Conservation (phyloP, 2,113 vertebrate species). For the Chionomys nivalis region DNA sequence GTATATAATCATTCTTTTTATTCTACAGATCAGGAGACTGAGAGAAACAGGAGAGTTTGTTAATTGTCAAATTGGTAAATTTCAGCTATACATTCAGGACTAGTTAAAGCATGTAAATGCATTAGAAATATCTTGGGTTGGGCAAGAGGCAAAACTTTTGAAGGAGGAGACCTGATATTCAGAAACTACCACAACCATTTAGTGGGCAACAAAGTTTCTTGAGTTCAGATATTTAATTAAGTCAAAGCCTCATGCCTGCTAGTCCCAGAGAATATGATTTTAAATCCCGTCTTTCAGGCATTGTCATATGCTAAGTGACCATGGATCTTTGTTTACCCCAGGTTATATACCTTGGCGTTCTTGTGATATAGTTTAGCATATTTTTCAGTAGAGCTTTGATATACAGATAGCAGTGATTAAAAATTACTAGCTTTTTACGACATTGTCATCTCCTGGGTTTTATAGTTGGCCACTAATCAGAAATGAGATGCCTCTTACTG, state of each 20-base stretch:
- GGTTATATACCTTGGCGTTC: too few relatives aligned
- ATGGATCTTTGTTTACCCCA: rapidly evolving
- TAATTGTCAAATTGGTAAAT: not conserved
- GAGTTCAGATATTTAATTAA: too few relatives aligned
- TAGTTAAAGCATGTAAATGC: not conserved
- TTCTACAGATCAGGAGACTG: not conserved
- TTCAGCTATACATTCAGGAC: not conserved
- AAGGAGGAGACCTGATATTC: too few relatives aligned
- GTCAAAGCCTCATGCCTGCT: not conserved
- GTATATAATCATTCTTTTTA: not conserved
- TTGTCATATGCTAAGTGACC: not conserved
- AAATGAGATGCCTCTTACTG: not conserved
- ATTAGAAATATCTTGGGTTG: too few relatives aligned
- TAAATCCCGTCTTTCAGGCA: not conserved
- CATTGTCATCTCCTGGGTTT: not conserved
- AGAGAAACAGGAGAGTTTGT: not conserved
- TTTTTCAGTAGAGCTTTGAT: not conserved
- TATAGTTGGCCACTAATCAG: not conserved
- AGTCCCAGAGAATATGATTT: not conserved
- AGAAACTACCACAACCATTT: not conserved
- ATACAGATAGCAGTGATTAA: not conserved
- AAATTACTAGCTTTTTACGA: not conserved
- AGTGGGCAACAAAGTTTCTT: not conserved
- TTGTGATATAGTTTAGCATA: not conserved
- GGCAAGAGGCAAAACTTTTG: not conserved